Evolutionary conservation across 2,888 invertebrate species (phyloP), one percentile per base, ranked within the genome.

Genomic region (Eueremaeus valkanovi): DNA sequence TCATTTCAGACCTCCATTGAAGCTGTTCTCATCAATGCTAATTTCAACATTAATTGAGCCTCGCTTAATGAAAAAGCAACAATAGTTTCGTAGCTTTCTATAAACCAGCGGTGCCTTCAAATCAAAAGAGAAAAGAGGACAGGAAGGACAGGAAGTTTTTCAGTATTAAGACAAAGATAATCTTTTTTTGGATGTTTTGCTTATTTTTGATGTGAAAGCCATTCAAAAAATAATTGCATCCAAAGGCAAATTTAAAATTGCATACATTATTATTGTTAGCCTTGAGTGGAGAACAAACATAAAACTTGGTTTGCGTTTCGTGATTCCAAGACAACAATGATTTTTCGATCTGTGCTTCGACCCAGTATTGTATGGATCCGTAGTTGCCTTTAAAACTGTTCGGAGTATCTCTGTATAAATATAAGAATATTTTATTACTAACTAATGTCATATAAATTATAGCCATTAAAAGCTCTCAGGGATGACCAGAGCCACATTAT

Each of bases 281-380:
- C 70, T 70, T 70, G 70, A 70, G 13, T 27, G 70, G 40, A 1
- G 70, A 70, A 18, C 45, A 70, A 6, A 70, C 29, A 5, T 13
- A 70, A 27, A 70, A 70, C 27, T 16, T 27, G 27, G 40, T 45
- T 11, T 27, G 9, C 2, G 42, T 27, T 27, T 70, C 70, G 70
- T 70, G 70, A 70, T 70, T 70, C 42, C 33, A 70, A 42, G 42
- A 45, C 8, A 70, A 70, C 27, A 40, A 24, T 16, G 70, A 70
- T 9, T 70, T 70, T 21, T 70, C 70, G 9, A 70, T 70, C 70
- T 45, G 29, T 45, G 45, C 70, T 27, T 70, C 70, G 18, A 70
- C 13, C 70, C 70, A 70, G 42, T 70, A 70, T 24, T 29, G 27
- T 3, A 70, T 70, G 24, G 42, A 45, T 16, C 70, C 70, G 29